Base-by-base conservation (phyloP, 2,113 vertebrate genomes). In the Pseudorhombus dupliciocellatus region DNA sequence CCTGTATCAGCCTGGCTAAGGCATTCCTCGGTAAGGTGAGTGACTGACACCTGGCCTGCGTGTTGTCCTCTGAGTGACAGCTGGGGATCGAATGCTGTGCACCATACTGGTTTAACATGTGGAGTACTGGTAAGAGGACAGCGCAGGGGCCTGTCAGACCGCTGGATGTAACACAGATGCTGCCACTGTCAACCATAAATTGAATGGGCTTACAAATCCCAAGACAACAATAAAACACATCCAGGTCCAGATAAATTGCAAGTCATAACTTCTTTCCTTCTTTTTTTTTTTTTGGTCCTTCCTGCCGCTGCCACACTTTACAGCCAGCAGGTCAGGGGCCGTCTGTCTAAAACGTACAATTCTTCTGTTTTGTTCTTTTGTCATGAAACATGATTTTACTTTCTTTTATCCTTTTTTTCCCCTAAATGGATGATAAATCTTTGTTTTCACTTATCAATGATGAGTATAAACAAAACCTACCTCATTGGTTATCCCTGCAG, bases 21-120 rank as follows among this genome's bases (percentile, higher is more conserved):
- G 95, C 94, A 0, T 92, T 98, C 40, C 94, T 99, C n/a, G 97
- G 97, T 21, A 95, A 98, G 95, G 96, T 98, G 73, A 51, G 34
- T 37, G 2, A 11, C 15, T 37, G 21, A 18, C 18, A 28, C 21
- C 8, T 52, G 3, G 2, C 11, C 50, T 50, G 46, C 18, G 8
- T 12, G 37, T 8, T 40, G 5, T 40, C 7, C 12, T 40, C 37
- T 40, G 7, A 40, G 10, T 40, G 37, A 40, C 37, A 6, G 7
- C 37, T 16, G 42, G 16, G 1, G 42, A 37, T 12, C 34, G 10
- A 10, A 37, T 37, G 11, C 42, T 46, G 5, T 18, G 42, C 42
- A 18, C 6, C 4, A 18, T 46, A 7, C 42, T 46, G 37, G 37
- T 40, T 40, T 40, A 40, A 10, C 42, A 46, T 46, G 16, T 46